These are phyloP conservation scores for Zalophus californianus DNA, from an alignment of 2,797 vertebrate genomes.

Conservation along the genomic window DNA sequence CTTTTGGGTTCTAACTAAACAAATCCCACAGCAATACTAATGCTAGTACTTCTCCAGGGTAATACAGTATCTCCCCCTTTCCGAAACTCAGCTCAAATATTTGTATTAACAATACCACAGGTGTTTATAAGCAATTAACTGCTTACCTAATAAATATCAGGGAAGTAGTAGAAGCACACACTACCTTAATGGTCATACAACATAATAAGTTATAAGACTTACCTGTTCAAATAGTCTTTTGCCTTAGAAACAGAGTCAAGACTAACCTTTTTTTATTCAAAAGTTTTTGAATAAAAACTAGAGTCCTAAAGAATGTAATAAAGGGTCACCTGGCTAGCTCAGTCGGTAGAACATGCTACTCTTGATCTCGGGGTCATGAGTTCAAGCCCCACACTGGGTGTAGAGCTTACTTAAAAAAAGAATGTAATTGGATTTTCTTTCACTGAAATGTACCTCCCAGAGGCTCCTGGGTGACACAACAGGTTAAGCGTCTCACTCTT, in stretches of 20 bases:
- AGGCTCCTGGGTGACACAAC: not conserved
- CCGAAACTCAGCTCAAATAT: conserved; percentile 9
- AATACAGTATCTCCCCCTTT: not conserved
- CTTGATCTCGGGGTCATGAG: not conserved
- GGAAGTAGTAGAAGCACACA: not conserved
- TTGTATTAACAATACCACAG: conserved; percentile 3
- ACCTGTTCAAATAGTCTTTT: not conserved
- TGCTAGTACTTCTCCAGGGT: not conserved
- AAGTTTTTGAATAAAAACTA: conserved; percentile 6
- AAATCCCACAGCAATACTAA: conserved; percentile 13
- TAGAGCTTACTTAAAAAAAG: not conserved
- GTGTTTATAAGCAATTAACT: conserved; percentile 17
- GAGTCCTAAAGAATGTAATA: not conserved
- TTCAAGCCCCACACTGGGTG: not conserved
- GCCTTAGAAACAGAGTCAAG: not conserved
- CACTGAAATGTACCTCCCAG: not conserved
- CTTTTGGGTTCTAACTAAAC: not conserved
- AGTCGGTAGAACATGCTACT: not conserved
- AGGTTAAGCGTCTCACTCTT: not conserved
- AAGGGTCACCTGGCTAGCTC: not conserved
- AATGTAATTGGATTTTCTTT: not conserved
- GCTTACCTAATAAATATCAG: not conserved
- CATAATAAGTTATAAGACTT: not conserved
- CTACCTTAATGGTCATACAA: not conserved
- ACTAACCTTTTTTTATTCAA: not conserved